phyloP scores from a whole-genome alignment of 1,140 invertebrate genomes.

The Calliopsis andreniformis region DNA sequence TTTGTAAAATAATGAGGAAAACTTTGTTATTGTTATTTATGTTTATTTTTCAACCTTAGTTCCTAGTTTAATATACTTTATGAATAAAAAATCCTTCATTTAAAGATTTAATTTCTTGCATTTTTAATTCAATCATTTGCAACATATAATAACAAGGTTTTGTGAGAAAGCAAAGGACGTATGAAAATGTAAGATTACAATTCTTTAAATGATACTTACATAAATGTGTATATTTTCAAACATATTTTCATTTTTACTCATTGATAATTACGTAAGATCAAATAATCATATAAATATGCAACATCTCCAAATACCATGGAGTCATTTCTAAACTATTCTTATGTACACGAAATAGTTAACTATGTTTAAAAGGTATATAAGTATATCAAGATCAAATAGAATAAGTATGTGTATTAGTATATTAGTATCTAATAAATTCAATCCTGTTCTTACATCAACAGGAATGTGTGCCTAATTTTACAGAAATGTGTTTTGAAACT shows the following conservation, averaged over 20 bases:
- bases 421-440: conserved; percentile 40
- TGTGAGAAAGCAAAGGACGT: neutral
- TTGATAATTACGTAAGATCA: conserved; percentile 32
- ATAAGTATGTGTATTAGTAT: conserved; percentile 35
- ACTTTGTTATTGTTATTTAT: neutral
- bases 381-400: conserved; percentile 40
- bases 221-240: conserved; percentile 43
- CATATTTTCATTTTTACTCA: conserved; percentile 36
- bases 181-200: neutral
- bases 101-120: neutral
- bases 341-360: conserved; percentile 45
- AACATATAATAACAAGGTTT: neutral
- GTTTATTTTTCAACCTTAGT: neutral
- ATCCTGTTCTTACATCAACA: conserved; percentile 35
- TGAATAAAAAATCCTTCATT: neutral
- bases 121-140: neutral
- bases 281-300: conserved; percentile 43
- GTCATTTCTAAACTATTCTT: conserved; percentile 39
- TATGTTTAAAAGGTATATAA: conserved; percentile 37
- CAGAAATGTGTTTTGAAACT: conserved; percentile 37
- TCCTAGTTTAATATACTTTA: neutral
- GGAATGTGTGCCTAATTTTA: conserved; percentile 37
- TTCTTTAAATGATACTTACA: conserved; percentile 21
- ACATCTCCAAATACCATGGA: conserved; percentile 32
- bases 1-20: conserved; percentile 2